Conservation (phyloP, 2,113 vertebrate species). For the Leuciscus idus region DNA sequence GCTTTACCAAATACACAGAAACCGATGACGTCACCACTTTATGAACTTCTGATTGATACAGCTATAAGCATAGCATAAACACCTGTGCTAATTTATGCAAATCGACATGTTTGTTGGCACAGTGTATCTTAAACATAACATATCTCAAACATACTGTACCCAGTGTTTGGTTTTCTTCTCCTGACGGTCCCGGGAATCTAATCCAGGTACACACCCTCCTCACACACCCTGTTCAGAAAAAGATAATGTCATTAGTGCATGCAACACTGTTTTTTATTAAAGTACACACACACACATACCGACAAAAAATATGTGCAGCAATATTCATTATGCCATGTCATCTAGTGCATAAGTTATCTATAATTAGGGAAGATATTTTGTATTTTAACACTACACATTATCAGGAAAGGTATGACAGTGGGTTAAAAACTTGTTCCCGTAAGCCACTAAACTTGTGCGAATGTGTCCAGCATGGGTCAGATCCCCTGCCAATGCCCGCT, state of each 20-base stretch:
- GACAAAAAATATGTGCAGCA: not conserved
- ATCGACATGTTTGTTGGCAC: not conserved
- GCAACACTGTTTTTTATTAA: conserved; percentile 26
- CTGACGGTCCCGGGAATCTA: conserved; percentile 49
- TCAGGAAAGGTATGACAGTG: conserved; percentile 16
- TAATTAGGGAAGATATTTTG: not conserved
- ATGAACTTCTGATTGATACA: not conserved
- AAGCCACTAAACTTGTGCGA: not conserved
- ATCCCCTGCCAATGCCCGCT: not conserved
- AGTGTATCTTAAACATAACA: conserved; percentile 8
- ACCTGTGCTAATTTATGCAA: not conserved
- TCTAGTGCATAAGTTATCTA: not conserved
- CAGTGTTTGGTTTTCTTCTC: conserved; percentile 32
- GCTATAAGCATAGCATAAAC: not conserved
- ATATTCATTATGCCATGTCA: not conserved
- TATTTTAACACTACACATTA: not conserved
- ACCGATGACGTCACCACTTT: not conserved
- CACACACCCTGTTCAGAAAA: conserved; percentile 57
- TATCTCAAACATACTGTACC: conserved; percentile 21
- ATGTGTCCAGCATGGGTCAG: not conserved
- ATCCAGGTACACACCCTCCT: conserved; percentile 54
- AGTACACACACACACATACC: not conserved
- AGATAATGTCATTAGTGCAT: conserved; percentile 22
- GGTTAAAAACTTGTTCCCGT: conserved; percentile 17
- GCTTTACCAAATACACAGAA: not conserved